Evolutionary conservation across 2,888 invertebrate genomes (phyloP).

Genomic region (Drosophila fungiperda): DNA sequence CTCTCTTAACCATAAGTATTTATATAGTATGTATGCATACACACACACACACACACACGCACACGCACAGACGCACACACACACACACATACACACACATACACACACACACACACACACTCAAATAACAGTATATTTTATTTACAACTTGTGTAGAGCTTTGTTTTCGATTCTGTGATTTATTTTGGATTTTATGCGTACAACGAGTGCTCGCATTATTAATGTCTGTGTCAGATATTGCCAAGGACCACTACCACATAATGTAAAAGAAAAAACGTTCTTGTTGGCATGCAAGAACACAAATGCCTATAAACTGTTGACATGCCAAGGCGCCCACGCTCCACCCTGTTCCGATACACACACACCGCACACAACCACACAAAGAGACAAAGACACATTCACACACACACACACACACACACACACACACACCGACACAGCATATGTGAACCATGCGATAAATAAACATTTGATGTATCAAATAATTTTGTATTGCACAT

Average conservation of each 20-base stretch:
- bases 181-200: slow-evolving; percentile 60
- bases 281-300: slow-evolving; percentile 84
- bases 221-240: slow-evolving; percentile 62
- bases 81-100: background rate
- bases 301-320: slow-evolving; percentile 75
- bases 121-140: slow-evolving; percentile 21
- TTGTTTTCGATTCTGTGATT: slow-evolving; percentile 50
- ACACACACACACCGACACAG: slow-evolving; percentile 8
- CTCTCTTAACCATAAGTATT: slow-evolving; percentile 27
- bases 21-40: slow-evolving; percentile 18
- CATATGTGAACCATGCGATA: slow-evolving; percentile 20
- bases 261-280: slow-evolving; percentile 84
- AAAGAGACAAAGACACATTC: background rate
- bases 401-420: slow-evolving; percentile 3
- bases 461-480: slow-evolving; percentile 43
- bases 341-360: slow-evolving; percentile 11
- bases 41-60: background rate
- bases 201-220: slow-evolving; percentile 57
- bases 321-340: slow-evolving; percentile 28
- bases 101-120: background rate
- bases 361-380: slow-evolving; percentile 3
- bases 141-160: slow-evolving; percentile 39
- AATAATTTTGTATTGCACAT: slow-evolving; percentile 53
- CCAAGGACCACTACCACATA: slow-evolving; percentile 83
- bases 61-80: too few relatives aligned